Base-by-base conservation (phyloP, 2,113 vertebrate genomes). In the Martes martes region DNA sequence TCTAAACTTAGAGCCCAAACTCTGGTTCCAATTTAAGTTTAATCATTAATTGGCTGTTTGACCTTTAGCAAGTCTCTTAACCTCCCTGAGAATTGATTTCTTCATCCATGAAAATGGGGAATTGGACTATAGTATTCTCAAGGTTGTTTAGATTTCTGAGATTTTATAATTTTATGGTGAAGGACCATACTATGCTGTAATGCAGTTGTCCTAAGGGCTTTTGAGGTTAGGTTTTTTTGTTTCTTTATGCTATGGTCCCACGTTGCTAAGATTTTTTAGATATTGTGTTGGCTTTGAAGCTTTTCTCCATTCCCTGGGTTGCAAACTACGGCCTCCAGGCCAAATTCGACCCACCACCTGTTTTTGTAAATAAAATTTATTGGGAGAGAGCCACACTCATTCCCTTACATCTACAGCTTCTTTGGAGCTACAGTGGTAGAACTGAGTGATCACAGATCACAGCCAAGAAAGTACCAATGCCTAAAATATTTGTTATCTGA, bases 1-100 rank as follows among this genome's bases (percentile, higher is more conserved):
- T 92, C 80, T 92, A 92, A 96, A 90, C n/a, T 89, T 95, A 76
- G 89, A 89, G 47, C 78, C 45, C 79, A 76, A 90, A 78, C n/a
- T 31, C 36, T 92, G 57, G 61, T 88, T 96, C 65, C 85, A 55
- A 47, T 85, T 95, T 92, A 71, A 86, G 79, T 63, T 47, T 82
- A 79, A 16, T 89, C 23, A 10, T 63, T 93, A 94, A 69, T 95
- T 42, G 88, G 26, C 81, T 93, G 52, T 45, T 59, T 94, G 85
- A 42, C 93, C 91, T 88, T 96, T 90, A 71, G 23, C 76, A 87
- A 61, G 36, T 67, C 33, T 61, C 65, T 92, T 78, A 55, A 85
- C 80, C 73, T 96, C 91, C 91, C 85, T 86, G 81, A 78, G 50
- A 65, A 61, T 50, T 61, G 42, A 52, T 84, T 87, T 93, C 86